Base-by-base conservation (phyloP, 2,888 invertebrate genomes). In the Eupithecia insigniata region DNA sequence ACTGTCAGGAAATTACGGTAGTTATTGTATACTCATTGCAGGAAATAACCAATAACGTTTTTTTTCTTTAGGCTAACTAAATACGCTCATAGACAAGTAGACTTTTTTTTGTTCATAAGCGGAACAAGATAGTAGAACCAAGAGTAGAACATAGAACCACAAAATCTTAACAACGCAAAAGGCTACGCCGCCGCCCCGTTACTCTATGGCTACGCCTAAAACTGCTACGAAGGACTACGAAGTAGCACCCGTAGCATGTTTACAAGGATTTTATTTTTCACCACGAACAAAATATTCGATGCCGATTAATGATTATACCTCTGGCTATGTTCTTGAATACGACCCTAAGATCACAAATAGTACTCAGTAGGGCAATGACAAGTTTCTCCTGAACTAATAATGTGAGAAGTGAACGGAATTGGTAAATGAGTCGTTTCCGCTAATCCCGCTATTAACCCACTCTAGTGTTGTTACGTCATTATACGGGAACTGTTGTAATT, bases 361-460 rank as follows among this genome's bases (percentile, higher is more conserved):
- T 51, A 22, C 51, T 51, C 22, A 55, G 55, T 55, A 55, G 55
- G 55, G 26, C 55, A 14, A 10, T 32, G 32, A 43, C 65, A 22
- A 66, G 69, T 72, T 72, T 62, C 69, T 69, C 30, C 62, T 34
- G 62, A 67, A 67, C 64, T 78, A 78, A 6, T 64, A 64, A 78
- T 79, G 73, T 64, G 28, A 8, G 66, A 74, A 76, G 74, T 74
- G 78, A 80, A 76, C 79, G 69, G 85, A 89, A 88, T 89, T 89
- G 89, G 76, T 87, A 86, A 92, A 92, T 83, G 83, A 90, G 81
- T 69, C 39, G 79, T 84, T 88, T 92, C 92, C 92, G 86, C 76
- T 85, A 85, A 87, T 85, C 84, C 84, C 76, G 34, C 61, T 77
- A 70, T 51, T 43, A 43, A 69, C 76, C 77, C 75, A 77, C 78